Base-by-base conservation (phyloP, 1,140 invertebrate species). In the Anoplophora glabripennis region DNA sequence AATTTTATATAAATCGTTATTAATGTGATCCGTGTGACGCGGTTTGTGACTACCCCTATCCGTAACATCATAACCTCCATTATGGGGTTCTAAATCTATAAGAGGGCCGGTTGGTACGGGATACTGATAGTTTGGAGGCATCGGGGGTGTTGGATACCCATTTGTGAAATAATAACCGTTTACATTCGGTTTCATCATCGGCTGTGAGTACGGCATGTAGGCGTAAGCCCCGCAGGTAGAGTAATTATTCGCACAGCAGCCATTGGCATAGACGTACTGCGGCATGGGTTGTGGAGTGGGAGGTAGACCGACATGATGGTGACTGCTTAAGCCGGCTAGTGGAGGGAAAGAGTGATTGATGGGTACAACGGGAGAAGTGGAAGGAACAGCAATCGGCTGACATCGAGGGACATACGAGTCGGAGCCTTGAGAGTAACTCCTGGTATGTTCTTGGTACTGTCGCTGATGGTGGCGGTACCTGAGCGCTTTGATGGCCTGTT, bases 31-130 rank as follows among this genome's bases (percentile, higher is more conserved):
- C 15, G 53, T 15, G 15, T 51, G 46, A 54, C 56, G 59, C 28
- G 48, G 63, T 59, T 48, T 56, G 42, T 57, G 33, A 12, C 47
- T 2, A 17, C 59, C 57, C 9, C 51, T 52, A 42, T 68, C 70
- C 3, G 66, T 54, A 3, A 52, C 35, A 48, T 70, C 69, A 49
- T 66, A 45, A 12, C 37, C 49, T 12, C 53, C 49, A 15, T 76
- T 75, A 1, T 83, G 82, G 9, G 81, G 73, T 47, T 89, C 88
- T 12, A 89, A 73, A 72, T 89, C 88, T 54, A 90, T 89, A 1
- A 90, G 71, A 64, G 86, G 84, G 3, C 73, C 85, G 3, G 84
- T 85, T 0, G 85, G 73, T 67, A 80, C 33, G 70, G 58, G 40
- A 52, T 64, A 63, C 3, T 34, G 14, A 59, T 60, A 47, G 17